Evolutionary conservation across 2,888 invertebrate species (phyloP).

Genomic region (Labia minor): DNA sequence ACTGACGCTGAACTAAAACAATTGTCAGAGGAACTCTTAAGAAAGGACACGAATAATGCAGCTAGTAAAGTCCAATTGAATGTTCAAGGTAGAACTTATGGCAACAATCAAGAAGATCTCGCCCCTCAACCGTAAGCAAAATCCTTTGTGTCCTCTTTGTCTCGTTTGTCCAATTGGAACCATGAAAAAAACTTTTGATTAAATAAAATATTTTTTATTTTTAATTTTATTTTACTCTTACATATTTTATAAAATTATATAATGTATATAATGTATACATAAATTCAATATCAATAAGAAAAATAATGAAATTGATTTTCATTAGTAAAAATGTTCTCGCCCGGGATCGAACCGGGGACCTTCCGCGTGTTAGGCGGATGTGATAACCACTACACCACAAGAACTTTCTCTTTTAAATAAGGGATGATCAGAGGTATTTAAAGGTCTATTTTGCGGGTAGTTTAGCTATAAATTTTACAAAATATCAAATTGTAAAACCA

Average conservation of each 20-base stretch:
- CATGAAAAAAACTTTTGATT: no score
- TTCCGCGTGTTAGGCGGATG: conserved; percentile 13
- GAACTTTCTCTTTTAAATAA: neutral
- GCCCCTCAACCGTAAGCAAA: conserved; percentile 68
- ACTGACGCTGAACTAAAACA: conserved; percentile 54
- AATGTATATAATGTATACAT: no score
- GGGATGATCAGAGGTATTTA: no score
- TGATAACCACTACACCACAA: conserved; percentile 2
- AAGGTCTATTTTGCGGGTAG: no score
- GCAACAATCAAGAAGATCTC: conserved; percentile 55
- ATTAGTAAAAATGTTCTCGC: neutral
- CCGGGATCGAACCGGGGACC: conserved; percentile 13
- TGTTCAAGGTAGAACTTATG: conserved; percentile 62
- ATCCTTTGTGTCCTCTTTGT: conserved; percentile 14
- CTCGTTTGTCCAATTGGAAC: no score
- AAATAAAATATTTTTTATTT: no score
- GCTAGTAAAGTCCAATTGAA: conserved; percentile 57
- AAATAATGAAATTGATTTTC: no score
- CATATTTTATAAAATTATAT: no score
- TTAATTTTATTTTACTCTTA: no score
- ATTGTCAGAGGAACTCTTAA: conserved; percentile 58
- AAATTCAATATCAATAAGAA: no score
- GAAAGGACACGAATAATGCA: conserved; percentile 63
- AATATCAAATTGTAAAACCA: no score
- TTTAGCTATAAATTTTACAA: no score